Base-by-base conservation (phyloP, 2,113 vertebrate genomes). In the Felis chaus region DNA sequence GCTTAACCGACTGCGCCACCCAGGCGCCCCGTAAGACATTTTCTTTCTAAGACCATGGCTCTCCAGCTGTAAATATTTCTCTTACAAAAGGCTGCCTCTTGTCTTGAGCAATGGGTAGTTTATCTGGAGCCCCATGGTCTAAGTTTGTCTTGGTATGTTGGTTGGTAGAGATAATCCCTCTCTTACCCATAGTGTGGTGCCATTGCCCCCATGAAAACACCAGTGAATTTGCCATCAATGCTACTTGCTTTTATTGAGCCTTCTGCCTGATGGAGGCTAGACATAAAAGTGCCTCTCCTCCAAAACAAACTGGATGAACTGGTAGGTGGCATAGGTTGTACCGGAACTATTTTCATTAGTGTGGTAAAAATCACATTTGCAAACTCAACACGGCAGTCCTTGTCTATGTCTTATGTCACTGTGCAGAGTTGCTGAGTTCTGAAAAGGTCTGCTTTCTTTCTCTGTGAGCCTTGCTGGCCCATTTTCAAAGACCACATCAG, bases 391-490 rank as follows among this genome's bases (percentile, higher is more conserved):
- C 23, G 81, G 41, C 31, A 39, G 89, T 39, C 16, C 31, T 66
- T 36, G 71, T 91, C 69, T 78, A 69, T 92, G 80, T 93, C 18
- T 0, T 14, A 21, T 2, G 19, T 82, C 0, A 0, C 65, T 9
- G 50, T 57, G 89, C 68, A 90, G 36, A 96, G 36, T 4, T 94
- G 41, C 65, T 71, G 86, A 90, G 74, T 39, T 94, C 82, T 96
- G 69, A 41, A 66, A 83, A 89, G 95, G 39, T 81, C 96, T 92
- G 92, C 31, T 87, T 66, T 97, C 87, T 85, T 39, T 96, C 66
- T 83, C 87, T 39, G 39, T 16, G 50, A 78, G 91, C 11, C 55
- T 79, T 33, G 68, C 61, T 94, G 89, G 89, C 83, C 48, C 3
- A 13, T 68, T 91, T 76, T 96, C 63, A 84, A 97, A 87, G 78